These are phyloP conservation scores for Halichoerus grypus DNA, from an alignment of 2,113 vertebrate species.

Conservation along the genomic window DNA sequence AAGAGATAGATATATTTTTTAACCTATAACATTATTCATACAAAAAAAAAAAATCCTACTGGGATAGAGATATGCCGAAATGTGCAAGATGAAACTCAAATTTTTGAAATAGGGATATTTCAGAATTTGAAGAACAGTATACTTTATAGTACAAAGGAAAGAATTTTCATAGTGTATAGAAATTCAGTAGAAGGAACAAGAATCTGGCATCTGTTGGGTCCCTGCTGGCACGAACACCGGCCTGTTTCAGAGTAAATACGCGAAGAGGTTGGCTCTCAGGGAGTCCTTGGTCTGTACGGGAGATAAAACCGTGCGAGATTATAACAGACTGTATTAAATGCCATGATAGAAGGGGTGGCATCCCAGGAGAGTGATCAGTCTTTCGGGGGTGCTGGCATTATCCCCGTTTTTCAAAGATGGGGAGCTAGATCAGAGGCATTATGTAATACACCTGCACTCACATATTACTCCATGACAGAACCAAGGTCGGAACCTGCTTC, in stretches of 20 bases:
- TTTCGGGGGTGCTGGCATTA: neutral
- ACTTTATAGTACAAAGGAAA: neutral
- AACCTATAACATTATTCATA: neutral
- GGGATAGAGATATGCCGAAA: neutral
- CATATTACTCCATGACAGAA: neutral
- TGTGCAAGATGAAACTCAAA: neutral
- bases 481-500: neutral
- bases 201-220: neutral
- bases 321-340: neutral
- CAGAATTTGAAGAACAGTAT: neutral
- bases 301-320: neutral
- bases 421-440: neutral
- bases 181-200: neutral
- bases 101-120: neutral
- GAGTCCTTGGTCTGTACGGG: neutral
- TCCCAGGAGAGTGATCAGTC: neutral
- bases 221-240: too few species aligned
- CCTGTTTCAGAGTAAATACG: neutral
- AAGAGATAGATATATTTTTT: neutral
- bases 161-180: neutral
- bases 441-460: neutral
- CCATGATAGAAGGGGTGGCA: neutral
- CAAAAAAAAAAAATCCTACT: neutral
- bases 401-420: neutral
- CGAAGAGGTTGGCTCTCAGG: neutral